A percentile compares a stretch with the other conserved stretches of the same genome.
Evolutionary conservation across 2,113 vertebrate species (phyloP).

Genomic region (Hiodon alosoides): DNA sequence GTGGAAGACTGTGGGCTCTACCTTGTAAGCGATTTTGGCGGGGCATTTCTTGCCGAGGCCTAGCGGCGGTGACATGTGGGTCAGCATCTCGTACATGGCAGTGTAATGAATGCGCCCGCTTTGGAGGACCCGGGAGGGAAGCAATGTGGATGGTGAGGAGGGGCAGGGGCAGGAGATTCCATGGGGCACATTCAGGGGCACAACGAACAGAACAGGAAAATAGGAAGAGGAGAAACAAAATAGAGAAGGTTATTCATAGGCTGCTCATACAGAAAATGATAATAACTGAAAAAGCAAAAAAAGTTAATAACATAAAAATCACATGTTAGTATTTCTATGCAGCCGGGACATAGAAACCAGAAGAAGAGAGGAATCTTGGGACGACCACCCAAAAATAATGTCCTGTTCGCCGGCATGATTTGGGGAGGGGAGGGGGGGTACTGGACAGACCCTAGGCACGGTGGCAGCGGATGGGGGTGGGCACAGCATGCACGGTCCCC

Average conservation of each 20-base stretch:
- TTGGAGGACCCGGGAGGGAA: constrained; percentile 12
- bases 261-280: constrained; percentile 41
- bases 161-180: constrained; percentile 20
- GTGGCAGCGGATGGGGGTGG: not conserved
- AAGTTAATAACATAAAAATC: not conserved
- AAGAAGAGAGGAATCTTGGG: not conserved
- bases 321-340: constrained; percentile 7
- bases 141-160: constrained; percentile 57
- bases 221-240: constrained; percentile 33
- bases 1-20: constrained; percentile 35
- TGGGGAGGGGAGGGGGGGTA: not conserved
- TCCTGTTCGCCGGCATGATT: not conserved
- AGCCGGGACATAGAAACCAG: constrained; percentile 3
- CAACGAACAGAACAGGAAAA: constrained; percentile 39
- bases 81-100: constrained; percentile 99
- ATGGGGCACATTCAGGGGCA: constrained; percentile 24
- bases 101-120: constrained; percentile 99
- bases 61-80: constrained; percentile 97
- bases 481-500: not conserved
- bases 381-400: constrained; percentile 10
- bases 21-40: constrained; percentile 98
- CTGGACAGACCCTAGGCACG: not conserved
- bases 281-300: not conserved
- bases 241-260: constrained; percentile 68
- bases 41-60: constrained; percentile 98